A percentile compares a stretch with the other conserved stretches of the same genome.
Conservation (phyloP, 2,888 invertebrate genomes). For the Eupithecia inturbata region DNA sequence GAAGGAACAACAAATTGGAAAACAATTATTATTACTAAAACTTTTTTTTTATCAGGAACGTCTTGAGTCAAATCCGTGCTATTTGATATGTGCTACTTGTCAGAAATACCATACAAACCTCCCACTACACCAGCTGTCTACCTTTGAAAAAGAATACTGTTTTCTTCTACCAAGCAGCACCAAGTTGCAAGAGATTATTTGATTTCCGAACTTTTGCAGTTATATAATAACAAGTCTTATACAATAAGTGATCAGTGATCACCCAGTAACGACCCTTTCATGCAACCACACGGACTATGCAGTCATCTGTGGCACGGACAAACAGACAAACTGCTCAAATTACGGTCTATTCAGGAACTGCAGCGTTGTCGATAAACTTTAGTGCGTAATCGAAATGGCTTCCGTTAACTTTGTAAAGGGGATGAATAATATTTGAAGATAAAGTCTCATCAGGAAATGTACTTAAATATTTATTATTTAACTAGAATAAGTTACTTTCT, state of each 20-base stretch:
- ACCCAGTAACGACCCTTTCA: slow-evolving; percentile 25
- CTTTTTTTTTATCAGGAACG: too few relatives aligned
- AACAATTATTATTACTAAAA: too few relatives aligned
- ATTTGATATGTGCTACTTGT: too few relatives aligned
- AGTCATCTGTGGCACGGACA: slow-evolving; percentile 3
- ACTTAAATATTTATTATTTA: not conserved
- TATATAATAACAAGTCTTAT: not conserved
- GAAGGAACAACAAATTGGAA: too few relatives aligned
- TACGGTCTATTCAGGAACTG: slow-evolving; percentile 26
- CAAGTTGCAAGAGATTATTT: not conserved
- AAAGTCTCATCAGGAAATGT: not conserved
- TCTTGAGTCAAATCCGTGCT: too few relatives aligned
- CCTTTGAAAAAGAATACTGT: too few relatives aligned
- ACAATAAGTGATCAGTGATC: not conserved
- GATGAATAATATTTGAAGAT: not conserved
- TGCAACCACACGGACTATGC: not conserved
- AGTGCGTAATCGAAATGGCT: slow-evolving; percentile 1
- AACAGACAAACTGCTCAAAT: slow-evolving; percentile 26
- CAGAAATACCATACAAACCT: too few relatives aligned
- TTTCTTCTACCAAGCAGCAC: not conserved
- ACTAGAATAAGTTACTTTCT: too few relatives aligned
- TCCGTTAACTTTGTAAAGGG: not conserved
- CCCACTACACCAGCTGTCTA: too few relatives aligned
- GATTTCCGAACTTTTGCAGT: not conserved
- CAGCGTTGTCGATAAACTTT: slow-evolving; percentile 24